phyloP scores from a whole-genome alignment of 2,797 vertebrate genomes.

The Todus mexicanus region DNA sequence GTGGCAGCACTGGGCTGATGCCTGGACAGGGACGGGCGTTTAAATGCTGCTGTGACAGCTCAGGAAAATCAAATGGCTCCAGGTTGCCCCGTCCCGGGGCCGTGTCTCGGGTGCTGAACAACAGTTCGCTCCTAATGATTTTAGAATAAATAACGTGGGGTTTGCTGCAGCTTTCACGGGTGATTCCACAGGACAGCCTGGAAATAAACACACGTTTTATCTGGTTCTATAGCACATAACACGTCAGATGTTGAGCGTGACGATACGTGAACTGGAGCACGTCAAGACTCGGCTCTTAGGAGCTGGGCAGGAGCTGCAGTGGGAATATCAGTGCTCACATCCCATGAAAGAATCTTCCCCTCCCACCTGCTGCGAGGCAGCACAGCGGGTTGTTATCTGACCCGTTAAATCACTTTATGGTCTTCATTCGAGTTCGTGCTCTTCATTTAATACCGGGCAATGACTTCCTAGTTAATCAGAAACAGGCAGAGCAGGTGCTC shows the following conservation, averaged over 20 bases:
- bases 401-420: neutral
- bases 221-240: neutral
- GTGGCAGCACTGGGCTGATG: neutral
- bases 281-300: neutral
- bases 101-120: fast-evolving
- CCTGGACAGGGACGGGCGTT: neutral
- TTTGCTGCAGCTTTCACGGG: neutral
- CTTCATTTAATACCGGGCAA: neutral
- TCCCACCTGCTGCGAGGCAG: neutral
- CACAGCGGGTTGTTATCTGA: neutral
- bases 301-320: neutral
- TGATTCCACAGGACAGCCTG: neutral
- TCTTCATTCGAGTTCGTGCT: neutral
- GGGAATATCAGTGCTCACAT: neutral
- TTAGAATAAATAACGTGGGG: fast-evolving
- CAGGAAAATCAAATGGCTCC: neutral
- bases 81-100: too few relatives aligned
- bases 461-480: neutral
- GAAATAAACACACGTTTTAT: neutral
- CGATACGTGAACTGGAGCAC: fast-evolving
- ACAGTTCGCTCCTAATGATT: fast-evolving
- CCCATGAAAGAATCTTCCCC: neutral
- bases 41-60: neutral
- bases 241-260: neutral
- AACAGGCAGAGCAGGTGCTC: neutral